Evolutionary conservation across 2,113 vertebrate species (phyloP).

Genomic region (Aspiorhynchus laticeps): DNA sequence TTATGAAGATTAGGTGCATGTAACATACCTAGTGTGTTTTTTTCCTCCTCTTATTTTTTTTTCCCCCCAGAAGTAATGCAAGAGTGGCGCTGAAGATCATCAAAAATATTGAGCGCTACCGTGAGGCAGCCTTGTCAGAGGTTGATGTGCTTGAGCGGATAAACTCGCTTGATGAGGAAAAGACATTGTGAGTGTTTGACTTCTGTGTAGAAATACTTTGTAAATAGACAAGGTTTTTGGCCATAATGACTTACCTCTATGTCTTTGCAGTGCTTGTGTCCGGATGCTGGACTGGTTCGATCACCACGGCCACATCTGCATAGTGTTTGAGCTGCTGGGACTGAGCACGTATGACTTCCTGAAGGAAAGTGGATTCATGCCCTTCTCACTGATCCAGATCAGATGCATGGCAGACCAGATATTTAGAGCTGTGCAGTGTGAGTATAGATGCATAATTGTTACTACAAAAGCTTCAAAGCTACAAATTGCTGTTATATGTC

Average conservation of each 20-base stretch:
- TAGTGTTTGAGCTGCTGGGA: constrained; percentile 92
- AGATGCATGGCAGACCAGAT: constrained; percentile 91
- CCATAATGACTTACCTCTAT: background rate
- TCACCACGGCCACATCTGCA: constrained; percentile 89
- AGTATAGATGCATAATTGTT: constrained; percentile 66
- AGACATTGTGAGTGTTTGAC: constrained; percentile 71
- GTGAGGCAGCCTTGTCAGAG: constrained; percentile 88
- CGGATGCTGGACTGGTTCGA: constrained; percentile 96
- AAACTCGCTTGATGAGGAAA: constrained; percentile 84
- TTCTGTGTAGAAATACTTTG: background rate
- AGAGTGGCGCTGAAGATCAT: constrained; percentile 93
- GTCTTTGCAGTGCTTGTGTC: constrained; percentile 81
- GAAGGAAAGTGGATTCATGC: constrained; percentile 86
- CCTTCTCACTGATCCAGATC: constrained; percentile 91
- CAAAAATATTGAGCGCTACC: constrained; percentile 89
- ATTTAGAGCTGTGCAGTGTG: constrained; percentile 91
- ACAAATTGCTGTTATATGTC: background rate
- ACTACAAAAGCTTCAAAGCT: background rate
- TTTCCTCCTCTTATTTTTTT: background rate
- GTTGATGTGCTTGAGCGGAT: constrained; percentile 90
- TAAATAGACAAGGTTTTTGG: too few species aligned
- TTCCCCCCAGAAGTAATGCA: constrained; percentile 70
- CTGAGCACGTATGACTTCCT: constrained; percentile 93
- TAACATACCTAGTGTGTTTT: background rate
- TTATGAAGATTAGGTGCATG: background rate